Percentiles rank a stretch among this genome's conserved stretches.
Conservation (phyloP, 92 coral and sea anemone species). For the Epizoanthus stellaris region DNA sequence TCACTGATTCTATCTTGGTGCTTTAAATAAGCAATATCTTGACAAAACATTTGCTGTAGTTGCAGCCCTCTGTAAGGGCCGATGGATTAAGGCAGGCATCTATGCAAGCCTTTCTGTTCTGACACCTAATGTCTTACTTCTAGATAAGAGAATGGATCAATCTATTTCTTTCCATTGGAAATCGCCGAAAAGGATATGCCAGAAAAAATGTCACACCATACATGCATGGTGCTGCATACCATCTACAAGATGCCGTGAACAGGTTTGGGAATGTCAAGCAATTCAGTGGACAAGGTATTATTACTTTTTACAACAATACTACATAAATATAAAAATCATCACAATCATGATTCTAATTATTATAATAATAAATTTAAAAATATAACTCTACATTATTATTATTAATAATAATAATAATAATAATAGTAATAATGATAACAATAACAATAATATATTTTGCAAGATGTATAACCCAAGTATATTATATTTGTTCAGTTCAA, state of each 20-base stretch:
- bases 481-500: not conserved
- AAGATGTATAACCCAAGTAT: not conserved
- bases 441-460: not conserved
- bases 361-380: not conserved
- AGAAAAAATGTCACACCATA: slow-evolving; percentile 62
- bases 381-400: not conserved
- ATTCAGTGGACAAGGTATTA: slow-evolving; percentile 70
- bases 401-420: not conserved
- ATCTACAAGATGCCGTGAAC: slow-evolving; percentile 52
- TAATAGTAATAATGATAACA: not conserved
- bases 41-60: not conserved
- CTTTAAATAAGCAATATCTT: too few relatives aligned
- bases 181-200: slow-evolving; percentile 48
- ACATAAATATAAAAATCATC: too few relatives aligned
- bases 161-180: slow-evolving; percentile 45
- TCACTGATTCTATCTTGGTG: too few relatives aligned
- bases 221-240: slow-evolving; percentile 64
- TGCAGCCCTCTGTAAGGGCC: not conserved
- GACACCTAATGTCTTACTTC: not conserved
- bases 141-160: slow-evolving; percentile 52
- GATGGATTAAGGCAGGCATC: not conserved
- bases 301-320: too few relatives aligned
- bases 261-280: slow-evolving; percentile 56
- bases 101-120: not conserved
- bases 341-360: not conserved